These are phyloP conservation scores for Plestiodon gilberti DNA, from an alignment of 2,113 vertebrate genomes.

Conservation along the genomic window DNA sequence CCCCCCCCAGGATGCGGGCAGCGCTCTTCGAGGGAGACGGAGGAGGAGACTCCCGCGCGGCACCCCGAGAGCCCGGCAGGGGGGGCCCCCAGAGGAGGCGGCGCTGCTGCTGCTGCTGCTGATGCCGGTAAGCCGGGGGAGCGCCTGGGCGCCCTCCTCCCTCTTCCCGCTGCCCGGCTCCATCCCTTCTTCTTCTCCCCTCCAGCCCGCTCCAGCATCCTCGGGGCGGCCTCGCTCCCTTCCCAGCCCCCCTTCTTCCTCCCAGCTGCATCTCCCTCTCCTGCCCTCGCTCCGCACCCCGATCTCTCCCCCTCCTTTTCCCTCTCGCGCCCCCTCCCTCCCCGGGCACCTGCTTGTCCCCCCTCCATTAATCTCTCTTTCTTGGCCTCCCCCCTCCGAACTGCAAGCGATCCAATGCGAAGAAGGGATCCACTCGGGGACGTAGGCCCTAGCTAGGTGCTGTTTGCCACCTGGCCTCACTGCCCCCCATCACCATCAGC, in stretches of 20 bases:
- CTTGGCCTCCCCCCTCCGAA: not conserved
- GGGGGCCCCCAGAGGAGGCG: not conserved
- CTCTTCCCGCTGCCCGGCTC: not conserved
- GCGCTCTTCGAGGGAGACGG: no score
- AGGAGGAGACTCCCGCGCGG: not conserved
- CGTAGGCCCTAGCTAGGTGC: not conserved
- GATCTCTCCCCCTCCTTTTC: not conserved
- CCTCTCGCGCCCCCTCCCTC: not conserved
- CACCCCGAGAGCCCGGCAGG: not conserved
- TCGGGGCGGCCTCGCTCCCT: no score
- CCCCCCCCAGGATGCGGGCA: not conserved
- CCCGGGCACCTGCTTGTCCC: not conserved
- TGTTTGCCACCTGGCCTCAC: not conserved
- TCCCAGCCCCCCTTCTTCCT: not conserved
- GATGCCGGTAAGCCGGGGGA: slow-evolving; percentile 5
- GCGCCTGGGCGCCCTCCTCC: not conserved
- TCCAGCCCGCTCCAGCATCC: not conserved
- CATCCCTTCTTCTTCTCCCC: not conserved
- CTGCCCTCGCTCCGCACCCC: no score
- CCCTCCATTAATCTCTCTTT: not conserved
- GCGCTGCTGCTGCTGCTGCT: not conserved
- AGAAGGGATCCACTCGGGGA: not conserved
- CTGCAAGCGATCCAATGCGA: not conserved
- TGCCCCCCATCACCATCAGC: not conserved
- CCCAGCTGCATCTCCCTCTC: not conserved